These are phyloP conservation scores for Cacoxenus indagator DNA, from an alignment of 2,888 invertebrate genomes.

Conservation along the genomic window DNA sequence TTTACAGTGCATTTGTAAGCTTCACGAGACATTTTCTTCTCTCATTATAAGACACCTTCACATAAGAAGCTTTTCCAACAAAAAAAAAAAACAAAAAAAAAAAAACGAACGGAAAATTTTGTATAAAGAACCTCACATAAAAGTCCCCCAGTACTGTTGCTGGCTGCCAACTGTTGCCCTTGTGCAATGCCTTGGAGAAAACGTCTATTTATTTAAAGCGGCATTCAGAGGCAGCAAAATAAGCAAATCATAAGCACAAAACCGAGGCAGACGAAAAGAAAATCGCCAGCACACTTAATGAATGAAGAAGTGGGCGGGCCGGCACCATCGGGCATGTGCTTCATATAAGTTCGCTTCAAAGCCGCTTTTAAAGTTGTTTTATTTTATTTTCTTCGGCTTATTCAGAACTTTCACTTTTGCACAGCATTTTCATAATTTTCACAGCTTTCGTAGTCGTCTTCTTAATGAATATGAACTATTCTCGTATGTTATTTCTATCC, in stretches of 20 bases:
- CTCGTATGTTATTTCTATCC: not conserved
- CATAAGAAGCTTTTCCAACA: not conserved
- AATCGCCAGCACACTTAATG: not conserved
- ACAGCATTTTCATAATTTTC: not conserved
- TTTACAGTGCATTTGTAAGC: no score
- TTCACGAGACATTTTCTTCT: no score
- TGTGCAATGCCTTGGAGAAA: conserved; percentile 15
- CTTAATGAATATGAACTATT: conserved; percentile 2
- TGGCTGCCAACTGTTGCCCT: conserved; percentile 13
- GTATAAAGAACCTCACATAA: not conserved
- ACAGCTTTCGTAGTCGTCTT: not conserved
- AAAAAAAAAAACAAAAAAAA: not conserved
- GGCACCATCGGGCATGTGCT: no score
- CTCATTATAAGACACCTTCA: not conserved
- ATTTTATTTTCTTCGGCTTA: not conserved
- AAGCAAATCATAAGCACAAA: not conserved
- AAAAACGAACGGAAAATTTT: not conserved
- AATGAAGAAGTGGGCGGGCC: not conserved
- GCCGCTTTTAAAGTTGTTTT: conserved; percentile 10
- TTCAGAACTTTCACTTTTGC: not conserved
- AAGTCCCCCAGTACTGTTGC: not conserved
- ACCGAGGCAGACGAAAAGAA: not conserved
- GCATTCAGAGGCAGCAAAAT: not conserved
- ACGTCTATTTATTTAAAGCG: conserved; percentile 11
- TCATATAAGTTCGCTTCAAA: not conserved